Evolutionary conservation across 2,113 vertebrate species (phyloP).

Genomic region (Vimba vimba): DNA sequence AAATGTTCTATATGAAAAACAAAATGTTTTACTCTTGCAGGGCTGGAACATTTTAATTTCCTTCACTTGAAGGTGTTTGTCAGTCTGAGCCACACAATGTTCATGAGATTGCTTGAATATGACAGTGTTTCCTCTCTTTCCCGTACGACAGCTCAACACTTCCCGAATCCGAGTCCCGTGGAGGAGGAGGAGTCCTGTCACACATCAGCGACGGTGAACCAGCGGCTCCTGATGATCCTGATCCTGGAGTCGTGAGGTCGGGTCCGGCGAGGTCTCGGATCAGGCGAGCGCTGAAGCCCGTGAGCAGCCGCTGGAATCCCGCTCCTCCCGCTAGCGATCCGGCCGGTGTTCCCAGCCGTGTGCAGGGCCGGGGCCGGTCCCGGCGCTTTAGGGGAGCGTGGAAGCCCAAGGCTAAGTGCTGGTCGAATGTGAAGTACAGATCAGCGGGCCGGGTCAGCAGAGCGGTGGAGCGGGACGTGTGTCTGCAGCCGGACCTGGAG

Average conservation of each 20-base stretch:
- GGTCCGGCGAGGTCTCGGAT: not conserved
- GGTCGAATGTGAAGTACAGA: slow-evolving; percentile 71
- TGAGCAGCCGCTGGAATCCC: too few relatives aligned
- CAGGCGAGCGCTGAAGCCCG: not conserved
- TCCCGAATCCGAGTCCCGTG: not conserved
- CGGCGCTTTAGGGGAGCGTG: slow-evolving; percentile 49
- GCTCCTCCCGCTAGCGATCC: too few relatives aligned
- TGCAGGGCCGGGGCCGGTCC: not conserved
- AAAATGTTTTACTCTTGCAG: too few relatives aligned
- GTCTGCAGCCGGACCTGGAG: slow-evolving; percentile 89
- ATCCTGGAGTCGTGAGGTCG: too few relatives aligned
- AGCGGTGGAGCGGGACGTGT: slow-evolving; percentile 64
- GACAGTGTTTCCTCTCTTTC: not conserved
- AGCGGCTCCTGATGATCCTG: not conserved
- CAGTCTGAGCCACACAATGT: too few relatives aligned
- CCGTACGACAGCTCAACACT: not conserved
- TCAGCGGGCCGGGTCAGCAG: slow-evolving; percentile 44
- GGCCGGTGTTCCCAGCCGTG: too few relatives aligned
- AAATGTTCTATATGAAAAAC: too few relatives aligned
- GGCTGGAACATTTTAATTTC: too few relatives aligned
- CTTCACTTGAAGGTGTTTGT: too few relatives aligned
- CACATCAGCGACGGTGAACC: not conserved
- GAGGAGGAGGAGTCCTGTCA: not conserved
- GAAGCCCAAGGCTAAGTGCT: slow-evolving; percentile 77
- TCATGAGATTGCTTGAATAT: not conserved